These are phyloP conservation scores for Lymantria monacha DNA, from an alignment of 2,888 invertebrate genomes.

Conservation along the genomic window DNA sequence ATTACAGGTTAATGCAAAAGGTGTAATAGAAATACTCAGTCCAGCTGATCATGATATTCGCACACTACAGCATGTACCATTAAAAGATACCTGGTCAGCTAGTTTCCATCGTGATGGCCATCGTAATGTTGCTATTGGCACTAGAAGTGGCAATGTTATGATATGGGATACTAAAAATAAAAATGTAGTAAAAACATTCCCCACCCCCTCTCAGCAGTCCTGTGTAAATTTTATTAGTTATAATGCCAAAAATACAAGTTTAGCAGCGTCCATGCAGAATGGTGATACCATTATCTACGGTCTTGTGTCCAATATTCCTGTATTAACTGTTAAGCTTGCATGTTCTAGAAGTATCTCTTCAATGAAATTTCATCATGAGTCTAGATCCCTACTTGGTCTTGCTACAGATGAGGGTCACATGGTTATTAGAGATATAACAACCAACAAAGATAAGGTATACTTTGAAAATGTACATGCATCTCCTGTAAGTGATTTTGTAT, in stretches of 20 bases:
- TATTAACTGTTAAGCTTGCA: conserved; percentile 63
- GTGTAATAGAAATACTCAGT: conserved; percentile 68
- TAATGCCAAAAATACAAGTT: conserved; percentile 72
- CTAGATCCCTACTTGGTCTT: conserved; percentile 65
- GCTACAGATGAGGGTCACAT: conserved; percentile 80
- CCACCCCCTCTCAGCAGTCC: conserved; percentile 61
- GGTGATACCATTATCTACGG: conserved; percentile 77
- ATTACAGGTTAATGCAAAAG: conserved; percentile 73
- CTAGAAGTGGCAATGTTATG: conserved; percentile 69
- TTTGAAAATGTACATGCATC: conserved; percentile 80
- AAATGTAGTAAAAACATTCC: conserved; percentile 70
- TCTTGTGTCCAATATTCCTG: conserved; percentile 74
- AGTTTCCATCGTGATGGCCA: conserved; percentile 74
- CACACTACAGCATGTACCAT: conserved; percentile 71
- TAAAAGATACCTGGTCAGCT: conserved; percentile 74
- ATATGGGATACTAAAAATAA: conserved; percentile 78
- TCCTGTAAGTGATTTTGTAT: conserved; percentile 80
- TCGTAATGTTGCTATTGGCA: conserved; percentile 70
- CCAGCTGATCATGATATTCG: conserved; percentile 67
- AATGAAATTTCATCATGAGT: conserved; percentile 76
- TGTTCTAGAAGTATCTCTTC: conserved; percentile 71
- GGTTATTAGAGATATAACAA: conserved; percentile 66
- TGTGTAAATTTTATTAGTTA: conserved; percentile 68
- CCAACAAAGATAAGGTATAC: conserved; percentile 70
- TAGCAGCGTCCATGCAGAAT: conserved; percentile 73